These are phyloP conservation scores for Ctenodactylus gundi DNA, from an alignment of 2,113 vertebrate species.

Conservation along the genomic window DNA sequence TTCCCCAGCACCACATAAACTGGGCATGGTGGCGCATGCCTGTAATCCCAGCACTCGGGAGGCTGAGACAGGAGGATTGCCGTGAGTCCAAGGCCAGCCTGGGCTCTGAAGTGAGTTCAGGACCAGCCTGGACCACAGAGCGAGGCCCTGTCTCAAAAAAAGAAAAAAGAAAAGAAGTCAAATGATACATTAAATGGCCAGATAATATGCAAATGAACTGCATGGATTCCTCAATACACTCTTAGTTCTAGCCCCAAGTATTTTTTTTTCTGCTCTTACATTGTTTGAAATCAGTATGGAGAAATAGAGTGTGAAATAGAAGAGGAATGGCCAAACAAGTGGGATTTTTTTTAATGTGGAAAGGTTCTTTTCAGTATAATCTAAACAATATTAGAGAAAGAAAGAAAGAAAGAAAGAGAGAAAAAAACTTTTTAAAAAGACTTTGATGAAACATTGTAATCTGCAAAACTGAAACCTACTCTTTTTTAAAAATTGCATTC, in stretches of 20 bases:
- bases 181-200: background rate
- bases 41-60: too few relatives aligned
- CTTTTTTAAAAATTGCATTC: constrained; percentile 56
- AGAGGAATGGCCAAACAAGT: background rate
- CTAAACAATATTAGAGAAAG: background rate
- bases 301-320: background rate
- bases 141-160: too few relatives aligned
- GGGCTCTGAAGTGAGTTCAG: too few relatives aligned
- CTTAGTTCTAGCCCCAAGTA: background rate
- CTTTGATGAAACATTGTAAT: constrained; percentile 33
- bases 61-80: too few relatives aligned
- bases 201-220: background rate
- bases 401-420: background rate
- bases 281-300: background rate
- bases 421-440: background rate
- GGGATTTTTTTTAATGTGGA: background rate
- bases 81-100: too few relatives aligned
- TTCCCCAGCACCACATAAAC: too few relatives aligned
- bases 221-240: background rate
- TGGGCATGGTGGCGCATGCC: too few relatives aligned
- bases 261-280: background rate
- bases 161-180: too few relatives aligned
- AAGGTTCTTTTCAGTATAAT: background rate
- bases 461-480: constrained; percentile 23
- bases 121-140: too few relatives aligned